A percentile compares a stretch with the other conserved stretches of the same genome.
phyloP scores from a whole-genome alignment of 2,113 vertebrate species.

The Micronycteris hirsuta region DNA sequence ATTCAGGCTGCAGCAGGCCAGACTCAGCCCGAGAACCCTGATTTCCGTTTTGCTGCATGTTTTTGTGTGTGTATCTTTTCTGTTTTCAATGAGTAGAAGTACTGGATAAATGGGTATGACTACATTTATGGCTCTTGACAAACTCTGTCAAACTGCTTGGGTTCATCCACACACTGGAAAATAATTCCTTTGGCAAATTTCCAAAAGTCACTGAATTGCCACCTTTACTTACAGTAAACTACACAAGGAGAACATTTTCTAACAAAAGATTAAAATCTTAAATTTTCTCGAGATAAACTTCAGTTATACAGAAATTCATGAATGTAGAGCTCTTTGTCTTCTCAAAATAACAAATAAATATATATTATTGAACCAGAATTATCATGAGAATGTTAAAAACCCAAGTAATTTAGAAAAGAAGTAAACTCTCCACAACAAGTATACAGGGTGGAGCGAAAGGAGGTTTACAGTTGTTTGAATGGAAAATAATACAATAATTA shows the following conservation, averaged over 20 bases:
- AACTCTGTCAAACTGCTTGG: conserved; percentile 16
- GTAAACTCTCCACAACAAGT: conserved; percentile 4
- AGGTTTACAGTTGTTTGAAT: background rate
- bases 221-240: conserved; percentile 29
- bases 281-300: conserved; percentile 17
- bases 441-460: background rate
- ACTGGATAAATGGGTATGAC: background rate
- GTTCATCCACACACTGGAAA: conserved; percentile 11
- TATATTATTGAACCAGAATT: background rate
- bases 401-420: conserved; percentile 25
- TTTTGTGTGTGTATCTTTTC: background rate
- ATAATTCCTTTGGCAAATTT: background rate
- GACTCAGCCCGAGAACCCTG: background rate
- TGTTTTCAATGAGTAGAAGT: conserved; percentile 24
- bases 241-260: background rate
- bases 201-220: background rate
- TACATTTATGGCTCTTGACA: background rate
- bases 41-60: background rate
- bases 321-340: conserved; percentile 1
- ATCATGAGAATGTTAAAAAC: conserved; percentile 1
- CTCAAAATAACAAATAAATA: background rate
- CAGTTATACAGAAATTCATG: background rate
- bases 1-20: background rate
- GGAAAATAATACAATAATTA: background rate
- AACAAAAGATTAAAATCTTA: conserved; percentile 28